Base-by-base conservation (phyloP, 2,113 vertebrate genomes). In the Lophius piscatorius region DNA sequence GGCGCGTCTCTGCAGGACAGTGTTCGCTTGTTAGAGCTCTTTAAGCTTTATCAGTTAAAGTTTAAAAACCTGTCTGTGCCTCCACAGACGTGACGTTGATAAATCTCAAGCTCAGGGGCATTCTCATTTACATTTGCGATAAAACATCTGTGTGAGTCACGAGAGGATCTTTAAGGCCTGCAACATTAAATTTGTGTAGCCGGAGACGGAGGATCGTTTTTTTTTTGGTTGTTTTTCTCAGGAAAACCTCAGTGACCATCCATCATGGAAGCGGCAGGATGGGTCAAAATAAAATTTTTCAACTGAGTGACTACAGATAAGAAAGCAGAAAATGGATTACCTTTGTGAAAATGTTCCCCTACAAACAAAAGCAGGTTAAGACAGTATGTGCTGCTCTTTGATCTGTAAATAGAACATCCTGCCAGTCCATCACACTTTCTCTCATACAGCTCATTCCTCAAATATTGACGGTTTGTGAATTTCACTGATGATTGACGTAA, bases 61-160 rank as follows among this genome's bases (percentile, higher is more conserved):
- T 49, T 34, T 5, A 41, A 12, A 63, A 68, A 74, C 49, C 34
- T 41, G 22, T 28, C 28, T 13, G n/a, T 57, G 20, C 44, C 12
- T 31, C 54, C 38, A 24, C 71, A 78, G 56, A 82, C 60, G 60
- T 72, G 73, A 76, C 67, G 47, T 4, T 78, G 73, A 88, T 61
- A 42, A n/a, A 74, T 55, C 42, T 14, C 1, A 9, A 73, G 58
- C 74, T 70, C 56, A 24, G 29, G 80, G 80, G 46, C 49, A 18
- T 50, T 64, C 38, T 44, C 29, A 50, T 62, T 63, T 54, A 41
- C 66, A 64, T 62, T 12, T 35, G 9, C 41, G 48, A 41, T 45
- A 29, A 47, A 51, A 63, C 14, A 14, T 34, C 51, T 17, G 20
- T 0, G 5, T 39, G 16, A 59, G 64, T 35, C 34, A 63, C 11